Base-by-base conservation (phyloP, 2,797 vertebrate genomes). In the Dendrocincla tyrannina region DNA sequence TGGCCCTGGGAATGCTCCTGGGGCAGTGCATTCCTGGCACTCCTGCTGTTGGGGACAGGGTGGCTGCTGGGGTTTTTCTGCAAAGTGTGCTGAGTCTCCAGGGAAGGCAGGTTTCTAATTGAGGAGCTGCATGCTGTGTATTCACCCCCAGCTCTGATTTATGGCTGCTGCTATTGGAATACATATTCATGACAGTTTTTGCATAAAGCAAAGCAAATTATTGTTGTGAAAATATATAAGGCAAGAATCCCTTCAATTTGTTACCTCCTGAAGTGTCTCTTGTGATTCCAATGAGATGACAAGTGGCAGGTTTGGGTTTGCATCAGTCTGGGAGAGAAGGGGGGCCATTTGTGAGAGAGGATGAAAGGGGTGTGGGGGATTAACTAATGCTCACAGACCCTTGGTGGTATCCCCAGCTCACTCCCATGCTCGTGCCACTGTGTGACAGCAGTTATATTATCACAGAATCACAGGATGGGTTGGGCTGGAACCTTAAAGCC, bases 221-320 rank as follows among this genome's bases (percentile, higher is more conserved):
- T 79, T 95, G 85, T 94, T 95, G 85, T 95, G 90, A 89, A 94
- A 95, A 95, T 85, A 87, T 30, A 60, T 14, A 94, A 90, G 79
- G 74, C 55, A 47, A 78, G 85, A 81, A 90, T 94, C 33, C 59
- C 73, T 90, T 84, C 92, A 69, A 17, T 90, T 84, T 84, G 81
- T 93, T 88, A 37, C 66, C 83, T 93, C 80, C 88, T 52, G 66
- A 62, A 78, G 67, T 76, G 79, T 90, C 94, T 93, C 82, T 81
- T 79, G 91, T 73, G 93, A 72, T 41, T 90, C 2, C 0, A 82
- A 70, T 62, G 79, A 84, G 78, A 88, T 74, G 49, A 74, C 44
- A 59, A 88, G 80, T 18, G 83, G 25, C 2, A 4, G 53, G 35
- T 64, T 79, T 76, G 83, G 67, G 19, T 85, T 52, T 87, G 70